phyloP scores from a whole-genome alignment of 2,797 vertebrate species.

The Thripadectes ignobilis region DNA sequence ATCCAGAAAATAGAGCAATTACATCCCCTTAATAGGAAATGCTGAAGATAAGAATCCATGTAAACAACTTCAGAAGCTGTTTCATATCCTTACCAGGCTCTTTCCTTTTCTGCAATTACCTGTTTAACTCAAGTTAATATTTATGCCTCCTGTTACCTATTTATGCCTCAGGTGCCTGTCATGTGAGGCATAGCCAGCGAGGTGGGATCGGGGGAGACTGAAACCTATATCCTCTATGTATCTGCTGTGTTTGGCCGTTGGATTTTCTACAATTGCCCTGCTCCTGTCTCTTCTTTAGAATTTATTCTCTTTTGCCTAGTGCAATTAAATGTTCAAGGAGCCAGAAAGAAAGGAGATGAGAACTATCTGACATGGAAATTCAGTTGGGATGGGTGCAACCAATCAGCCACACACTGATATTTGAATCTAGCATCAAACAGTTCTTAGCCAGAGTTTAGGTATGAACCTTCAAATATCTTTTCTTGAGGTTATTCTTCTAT shows the following conservation, averaged over 20 bases:
- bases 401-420: neutral
- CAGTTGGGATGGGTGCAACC: neutral
- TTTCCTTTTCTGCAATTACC: neutral
- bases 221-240: neutral
- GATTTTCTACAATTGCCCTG: neutral
- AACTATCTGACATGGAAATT: neutral
- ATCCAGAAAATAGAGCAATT: neutral
- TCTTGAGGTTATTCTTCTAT: neutral
- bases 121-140: neutral
- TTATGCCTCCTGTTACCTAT: neutral
- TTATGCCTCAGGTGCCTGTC: neutral
- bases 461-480: neutral
- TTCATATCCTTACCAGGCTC: neutral
- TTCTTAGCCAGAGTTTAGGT: neutral
- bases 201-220: neutral
- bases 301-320: neutral
- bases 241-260: neutral
- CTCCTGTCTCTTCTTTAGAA: neutral
- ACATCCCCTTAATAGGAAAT: neutral
- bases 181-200: neutral
- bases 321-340: neutral
- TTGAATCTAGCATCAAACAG: neutral
- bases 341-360: neutral
- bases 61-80: neutral
- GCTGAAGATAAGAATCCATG: neutral